Evolutionary conservation across 2,888 invertebrate species (phyloP).

Genomic region (Chorisops tibialis): DNA sequence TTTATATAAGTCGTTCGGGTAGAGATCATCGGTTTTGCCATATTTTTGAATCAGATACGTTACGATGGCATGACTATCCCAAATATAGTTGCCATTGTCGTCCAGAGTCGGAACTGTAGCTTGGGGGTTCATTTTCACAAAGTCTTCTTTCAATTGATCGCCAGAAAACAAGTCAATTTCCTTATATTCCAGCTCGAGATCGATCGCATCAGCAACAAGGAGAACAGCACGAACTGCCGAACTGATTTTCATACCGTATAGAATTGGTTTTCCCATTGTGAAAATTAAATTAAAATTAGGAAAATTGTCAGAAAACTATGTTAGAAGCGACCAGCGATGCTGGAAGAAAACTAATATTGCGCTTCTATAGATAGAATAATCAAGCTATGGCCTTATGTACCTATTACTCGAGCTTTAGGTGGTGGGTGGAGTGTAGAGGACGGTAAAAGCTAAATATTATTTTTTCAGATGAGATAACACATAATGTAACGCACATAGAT

Average conservation of each 20-base stretch:
- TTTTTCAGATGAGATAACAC: too few relatives aligned
- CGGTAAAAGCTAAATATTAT: too few relatives aligned
- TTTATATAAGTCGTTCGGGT: conserved; percentile 44
- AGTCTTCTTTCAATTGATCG: conserved; percentile 33
- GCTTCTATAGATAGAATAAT: too few relatives aligned
- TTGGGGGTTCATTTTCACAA: conserved; percentile 55
- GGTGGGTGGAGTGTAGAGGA: too few relatives aligned
- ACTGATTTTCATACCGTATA: conserved; percentile 41
- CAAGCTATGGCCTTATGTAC: too few relatives aligned
- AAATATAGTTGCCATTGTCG: conserved; percentile 37
- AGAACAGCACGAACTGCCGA: conserved; percentile 42
- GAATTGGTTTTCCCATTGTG: conserved; percentile 39
- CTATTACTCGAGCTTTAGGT: too few relatives aligned
- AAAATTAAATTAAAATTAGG: too few relatives aligned
- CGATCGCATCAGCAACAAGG: conserved; percentile 41
- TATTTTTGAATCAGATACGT: conserved; percentile 46
- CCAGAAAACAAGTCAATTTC: conserved; percentile 37
- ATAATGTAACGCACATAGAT: too few relatives aligned
- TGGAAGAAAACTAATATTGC: too few relatives aligned
- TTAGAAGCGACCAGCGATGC: too few relatives aligned
- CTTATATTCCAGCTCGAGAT: conserved; percentile 35
- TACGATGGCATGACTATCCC: conserved; percentile 47
- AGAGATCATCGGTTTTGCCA: conserved; percentile 43
- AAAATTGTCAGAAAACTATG: too few relatives aligned
- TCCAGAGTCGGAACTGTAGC: conserved; percentile 47